Evolutionary conservation across 2,113 vertebrate species (phyloP), one percentile per base, ranked within the genome.

Genomic region (Erpornis zantholeuca): DNA sequence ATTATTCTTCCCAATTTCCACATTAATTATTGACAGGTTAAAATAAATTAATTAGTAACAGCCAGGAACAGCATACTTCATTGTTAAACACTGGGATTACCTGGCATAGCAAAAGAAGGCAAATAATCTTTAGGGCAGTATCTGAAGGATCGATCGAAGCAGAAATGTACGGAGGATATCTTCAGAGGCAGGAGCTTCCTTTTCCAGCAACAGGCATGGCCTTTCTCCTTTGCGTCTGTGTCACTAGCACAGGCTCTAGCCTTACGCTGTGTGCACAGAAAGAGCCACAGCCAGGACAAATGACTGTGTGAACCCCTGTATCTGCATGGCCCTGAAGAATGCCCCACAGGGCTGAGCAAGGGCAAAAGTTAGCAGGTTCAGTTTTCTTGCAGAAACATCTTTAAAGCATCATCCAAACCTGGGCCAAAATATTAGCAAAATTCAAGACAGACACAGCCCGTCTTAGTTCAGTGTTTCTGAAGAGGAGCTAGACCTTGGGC

Each of bases 11-110:
- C 59, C 2, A 33, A 90, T 93, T 88, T 92, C 65, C 72, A 76
- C 76, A 86, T 90, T 86, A 93, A 94, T 94, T 92, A 94, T 81
- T 90, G 90, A 88, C 79, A 92, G 44, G 83, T 71, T 88, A 86
- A 94, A 90, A 93, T 71, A 75, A 61, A 93, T 96, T 95, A 88
- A 96, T 96, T 94, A 92, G 47, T 72, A 92, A 56, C 61, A 69
- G 76, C 22, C 56, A 54, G n/a, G 49, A 83, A 80, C 28, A 86
- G 44, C 79, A 86, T 73, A 80, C 20, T 36, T 95, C 82, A 53
- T 54, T 77, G 72, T 60, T 90, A 78, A 94, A 75, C n/a, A 65
- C 57, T 21, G 16, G 25, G 33, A 92, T 86, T 84, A 73, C 76
- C 56, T 54, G 49, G 35, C 65, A 28, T 14, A 68, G n/a, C 47